These are phyloP conservation scores for Brachionus paranguensis DNA, from an alignment of 1,140 invertebrate genomes.

Conservation along the genomic window DNA sequence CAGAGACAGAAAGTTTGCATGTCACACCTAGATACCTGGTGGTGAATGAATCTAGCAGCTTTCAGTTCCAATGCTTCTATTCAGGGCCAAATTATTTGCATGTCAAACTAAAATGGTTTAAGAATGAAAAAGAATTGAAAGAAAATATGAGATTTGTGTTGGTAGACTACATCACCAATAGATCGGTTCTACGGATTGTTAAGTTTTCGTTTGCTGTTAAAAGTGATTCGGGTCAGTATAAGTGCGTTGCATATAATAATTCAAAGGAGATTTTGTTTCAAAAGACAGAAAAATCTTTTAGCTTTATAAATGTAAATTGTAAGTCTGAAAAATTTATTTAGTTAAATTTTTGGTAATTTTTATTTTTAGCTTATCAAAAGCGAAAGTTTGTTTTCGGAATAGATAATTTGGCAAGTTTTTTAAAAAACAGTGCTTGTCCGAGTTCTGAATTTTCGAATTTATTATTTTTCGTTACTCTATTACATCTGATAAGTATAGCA, in stretches of 20 bases:
- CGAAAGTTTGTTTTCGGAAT: background rate
- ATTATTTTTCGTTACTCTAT: background rate
- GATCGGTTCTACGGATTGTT: background rate
- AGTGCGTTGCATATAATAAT: background rate
- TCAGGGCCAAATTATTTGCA: background rate
- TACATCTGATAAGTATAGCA: slow-evolving; percentile 1
- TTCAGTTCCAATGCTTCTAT: slow-evolving; percentile 25
- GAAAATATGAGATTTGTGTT: background rate
- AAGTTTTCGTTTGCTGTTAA: background rate
- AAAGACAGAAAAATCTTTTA: background rate
- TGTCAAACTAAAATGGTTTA: background rate
- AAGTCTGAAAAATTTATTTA: background rate
- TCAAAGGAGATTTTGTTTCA: too few relatives aligned
- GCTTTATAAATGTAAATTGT: background rate
- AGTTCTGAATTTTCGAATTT: background rate
- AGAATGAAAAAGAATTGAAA: background rate
- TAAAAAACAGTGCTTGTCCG: background rate
- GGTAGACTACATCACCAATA: background rate
- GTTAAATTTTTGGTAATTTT: background rate
- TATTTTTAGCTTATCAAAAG: background rate
- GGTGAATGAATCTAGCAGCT: background rate
- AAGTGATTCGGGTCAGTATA: background rate
- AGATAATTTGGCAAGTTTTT: background rate
- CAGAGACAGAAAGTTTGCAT: background rate
- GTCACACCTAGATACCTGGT: background rate